Evolutionary conservation across 2,113 vertebrate genomes (phyloP).

Genomic region (Elaphurus davidianus): DNA sequence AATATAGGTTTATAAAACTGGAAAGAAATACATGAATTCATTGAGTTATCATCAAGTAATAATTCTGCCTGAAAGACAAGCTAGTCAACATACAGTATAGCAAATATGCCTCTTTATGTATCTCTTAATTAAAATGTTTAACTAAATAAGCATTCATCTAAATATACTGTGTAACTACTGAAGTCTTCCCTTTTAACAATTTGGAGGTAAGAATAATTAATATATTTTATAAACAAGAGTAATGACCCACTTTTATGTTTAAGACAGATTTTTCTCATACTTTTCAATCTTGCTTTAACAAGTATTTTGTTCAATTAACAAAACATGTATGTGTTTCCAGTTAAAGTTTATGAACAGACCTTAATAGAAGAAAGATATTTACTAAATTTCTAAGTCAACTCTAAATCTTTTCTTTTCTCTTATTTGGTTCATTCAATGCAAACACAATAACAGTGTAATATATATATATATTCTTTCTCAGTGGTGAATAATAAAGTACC

Average conservation of each 20-base stretch:
- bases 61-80: constrained; percentile 23
- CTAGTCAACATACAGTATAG: not conserved
- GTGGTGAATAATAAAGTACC: constrained; percentile 51
- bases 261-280: constrained; percentile 17
- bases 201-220: constrained; percentile 16
- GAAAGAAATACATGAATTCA: constrained; percentile 11
- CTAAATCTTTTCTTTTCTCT: constrained; percentile 27
- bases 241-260: constrained; percentile 14
- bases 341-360: constrained; percentile 15
- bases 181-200: not conserved
- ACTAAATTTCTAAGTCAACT: constrained; percentile 42
- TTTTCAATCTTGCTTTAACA: constrained; percentile 20
- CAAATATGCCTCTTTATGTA: constrained; percentile 7
- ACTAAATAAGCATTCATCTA: not conserved
- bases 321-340: not conserved
- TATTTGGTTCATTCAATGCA: constrained; percentile 40
- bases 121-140: constrained; percentile 21
- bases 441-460: constrained; percentile 51
- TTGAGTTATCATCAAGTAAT: not conserved
- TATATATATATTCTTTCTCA: constrained; percentile 50
- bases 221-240: constrained; percentile 4
- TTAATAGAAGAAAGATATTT: constrained; percentile 30
- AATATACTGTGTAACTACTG: not conserved
- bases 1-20: constrained; percentile 25
- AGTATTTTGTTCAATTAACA: constrained; percentile 19